These are phyloP conservation scores for Dorcus hopei DNA, from an alignment of 2,888 invertebrate genomes.

Conservation along the genomic window DNA sequence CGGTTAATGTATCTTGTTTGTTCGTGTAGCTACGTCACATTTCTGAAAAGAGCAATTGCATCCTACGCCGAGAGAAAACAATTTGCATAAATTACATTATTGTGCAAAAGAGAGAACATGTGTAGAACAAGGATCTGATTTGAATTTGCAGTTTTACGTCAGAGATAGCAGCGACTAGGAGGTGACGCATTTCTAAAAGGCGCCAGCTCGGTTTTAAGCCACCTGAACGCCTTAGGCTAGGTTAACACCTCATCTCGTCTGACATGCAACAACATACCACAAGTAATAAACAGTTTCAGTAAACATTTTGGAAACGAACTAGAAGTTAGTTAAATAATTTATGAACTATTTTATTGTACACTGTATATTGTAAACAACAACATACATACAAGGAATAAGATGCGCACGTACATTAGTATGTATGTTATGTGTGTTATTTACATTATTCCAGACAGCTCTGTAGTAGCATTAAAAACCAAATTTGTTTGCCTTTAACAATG, in stretches of 20 bases:
- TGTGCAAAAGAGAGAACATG: constrained; percentile 20
- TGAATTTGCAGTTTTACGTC: constrained; percentile 18
- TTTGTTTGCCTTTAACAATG: no score
- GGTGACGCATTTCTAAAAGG: constrained; percentile 19
- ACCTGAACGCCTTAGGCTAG: constrained; percentile 18
- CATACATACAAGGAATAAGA: no score
- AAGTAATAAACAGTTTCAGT: background rate
- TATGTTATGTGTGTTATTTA: no score
- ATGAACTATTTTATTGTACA: no score
- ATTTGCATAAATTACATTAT: constrained; percentile 1
- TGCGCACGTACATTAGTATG: no score
- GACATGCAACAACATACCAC: background rate
- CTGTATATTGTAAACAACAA: no score
- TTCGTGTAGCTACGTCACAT: no score
- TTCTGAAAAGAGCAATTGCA: no score
- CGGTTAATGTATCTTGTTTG: no score
- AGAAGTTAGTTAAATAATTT: no score
- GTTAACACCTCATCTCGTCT: constrained; percentile 15
- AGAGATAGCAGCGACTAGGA: constrained; percentile 10
- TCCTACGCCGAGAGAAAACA: background rate
- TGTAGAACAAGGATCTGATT: constrained; percentile 19
- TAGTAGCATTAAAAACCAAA: no score
- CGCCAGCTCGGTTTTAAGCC: constrained; percentile 18
- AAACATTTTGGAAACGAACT: background rate
- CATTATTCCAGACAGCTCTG: no score